Conservation (phyloP, 2,113 vertebrate genomes). For the Phaethon lepturus region DNA sequence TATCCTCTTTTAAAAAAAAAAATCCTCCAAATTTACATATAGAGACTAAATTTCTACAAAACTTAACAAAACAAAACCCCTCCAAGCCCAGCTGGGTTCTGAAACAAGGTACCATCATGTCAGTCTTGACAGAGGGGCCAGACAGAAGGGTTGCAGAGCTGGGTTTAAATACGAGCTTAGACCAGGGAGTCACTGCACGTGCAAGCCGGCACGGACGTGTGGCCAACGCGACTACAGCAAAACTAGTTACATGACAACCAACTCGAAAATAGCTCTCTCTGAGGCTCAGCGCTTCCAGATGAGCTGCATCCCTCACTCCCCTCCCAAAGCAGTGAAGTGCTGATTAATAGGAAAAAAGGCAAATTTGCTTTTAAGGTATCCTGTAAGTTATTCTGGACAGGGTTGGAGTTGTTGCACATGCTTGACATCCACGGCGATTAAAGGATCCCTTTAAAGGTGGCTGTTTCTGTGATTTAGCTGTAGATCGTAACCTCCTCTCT, state of each 20-base stretch:
- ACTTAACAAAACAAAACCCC: slow-evolving; percentile 48
- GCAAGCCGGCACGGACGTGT: background rate
- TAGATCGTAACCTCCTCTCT: background rate
- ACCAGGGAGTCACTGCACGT: background rate
- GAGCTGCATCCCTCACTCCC: slow-evolving; percentile 44
- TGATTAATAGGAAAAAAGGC: background rate
- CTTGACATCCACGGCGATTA: background rate
- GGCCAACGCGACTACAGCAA: background rate
- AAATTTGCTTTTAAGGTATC: background rate
- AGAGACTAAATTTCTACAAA: slow-evolving; percentile 74
- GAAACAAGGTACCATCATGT: slow-evolving; percentile 20
- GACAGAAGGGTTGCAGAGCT: slow-evolving; percentile 4
- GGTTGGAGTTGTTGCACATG: background rate
- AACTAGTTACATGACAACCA: background rate
- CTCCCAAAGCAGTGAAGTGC: slow-evolving; percentile 63
- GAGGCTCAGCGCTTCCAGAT: slow-evolving; percentile 15
- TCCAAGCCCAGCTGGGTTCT: slow-evolving; percentile 56
- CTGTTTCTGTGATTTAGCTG: slow-evolving; percentile 23
- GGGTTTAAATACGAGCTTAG: slow-evolving; percentile 10
- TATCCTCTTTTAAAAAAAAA: slow-evolving; percentile 43
- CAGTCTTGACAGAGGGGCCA: background rate
- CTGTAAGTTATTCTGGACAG: background rate
- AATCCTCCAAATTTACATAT: slow-evolving; percentile 71
- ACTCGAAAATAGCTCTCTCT: background rate
- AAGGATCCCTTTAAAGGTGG: slow-evolving; percentile 72